A percentile compares a stretch with the other conserved stretches of the same genome.
These are phyloP conservation scores for Drosophila seguyi DNA, from an alignment of 1,140 invertebrate species.

Conservation along the genomic window DNA sequence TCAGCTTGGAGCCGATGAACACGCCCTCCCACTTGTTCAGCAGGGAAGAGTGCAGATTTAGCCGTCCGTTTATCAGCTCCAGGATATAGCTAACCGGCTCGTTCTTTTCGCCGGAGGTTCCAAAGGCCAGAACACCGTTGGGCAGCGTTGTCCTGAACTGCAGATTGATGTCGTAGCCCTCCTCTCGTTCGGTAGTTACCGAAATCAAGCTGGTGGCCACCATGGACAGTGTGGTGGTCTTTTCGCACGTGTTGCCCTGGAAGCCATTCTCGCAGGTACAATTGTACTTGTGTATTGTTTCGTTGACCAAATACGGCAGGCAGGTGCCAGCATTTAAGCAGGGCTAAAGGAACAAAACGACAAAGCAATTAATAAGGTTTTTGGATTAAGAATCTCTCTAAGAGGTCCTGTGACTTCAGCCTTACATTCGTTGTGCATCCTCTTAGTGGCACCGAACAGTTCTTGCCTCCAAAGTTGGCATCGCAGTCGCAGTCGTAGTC, in stretches of 20 bases:
- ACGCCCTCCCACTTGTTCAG: conserved; percentile 96
- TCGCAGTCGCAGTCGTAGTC: conserved; percentile 93
- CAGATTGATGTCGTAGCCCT: conserved; percentile 95
- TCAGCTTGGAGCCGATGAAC: conserved; percentile 92
- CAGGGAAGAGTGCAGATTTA: conserved; percentile 94
- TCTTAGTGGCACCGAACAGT: conserved; percentile 93
- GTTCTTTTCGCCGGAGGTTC: conserved; percentile 87
- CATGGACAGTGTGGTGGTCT: conserved; percentile 95
- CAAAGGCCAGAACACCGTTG: conserved; percentile 92
- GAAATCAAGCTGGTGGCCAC: conserved; percentile 91
- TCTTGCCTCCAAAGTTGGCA: conserved; percentile 94
- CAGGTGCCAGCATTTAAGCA: conserved; percentile 95
- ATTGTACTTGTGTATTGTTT: conserved; percentile 93
- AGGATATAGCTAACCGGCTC: conserved; percentile 90
- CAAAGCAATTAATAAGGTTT: no score
- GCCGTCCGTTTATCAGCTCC: conserved; percentile 91
- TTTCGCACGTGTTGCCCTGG: conserved; percentile 91
- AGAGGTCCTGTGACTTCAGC: background rate
- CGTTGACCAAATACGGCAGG: conserved; percentile 91
- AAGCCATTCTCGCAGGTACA: conserved; percentile 93
- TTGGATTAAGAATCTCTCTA: background rate
- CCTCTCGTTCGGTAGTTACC: conserved; percentile 92
- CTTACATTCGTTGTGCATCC: conserved; percentile 88
- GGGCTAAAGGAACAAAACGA: conserved; percentile 85
- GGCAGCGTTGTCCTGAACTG: conserved; percentile 95